Evolutionary conservation across 2,888 invertebrate species (phyloP).

Genomic region (Digitonthophagus gazella): DNA sequence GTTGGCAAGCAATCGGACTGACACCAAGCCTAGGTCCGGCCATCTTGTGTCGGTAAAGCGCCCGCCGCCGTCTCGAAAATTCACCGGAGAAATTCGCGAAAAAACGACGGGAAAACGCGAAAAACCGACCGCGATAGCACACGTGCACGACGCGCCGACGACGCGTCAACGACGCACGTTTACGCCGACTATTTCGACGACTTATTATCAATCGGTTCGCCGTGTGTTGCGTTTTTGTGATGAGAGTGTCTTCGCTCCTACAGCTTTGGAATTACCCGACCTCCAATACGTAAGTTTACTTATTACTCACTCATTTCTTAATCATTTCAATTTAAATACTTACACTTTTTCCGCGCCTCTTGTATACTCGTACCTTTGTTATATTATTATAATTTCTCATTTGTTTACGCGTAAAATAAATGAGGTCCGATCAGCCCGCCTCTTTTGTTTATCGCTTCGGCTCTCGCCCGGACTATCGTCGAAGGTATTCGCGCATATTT

Average conservation of each 20-base stretch:
- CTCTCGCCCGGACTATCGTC: background rate
- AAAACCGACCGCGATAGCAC: conserved; percentile 36
- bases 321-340: too few relatives aligned
- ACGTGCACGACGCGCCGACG: conserved; percentile 18
- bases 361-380: too few relatives aligned
- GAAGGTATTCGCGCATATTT: background rate
- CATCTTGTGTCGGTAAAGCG: conserved; percentile 51
- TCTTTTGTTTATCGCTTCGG: background rate
- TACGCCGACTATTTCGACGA: conserved; percentile 1
- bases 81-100: conserved; percentile 41
- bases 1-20: conserved; percentile 49
- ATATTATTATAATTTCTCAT: background rate
- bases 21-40: conserved; percentile 54
- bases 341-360: too few relatives aligned
- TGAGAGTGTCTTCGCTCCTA: conserved; percentile 35
- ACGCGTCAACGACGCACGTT: conserved; percentile 1
- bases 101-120: conserved; percentile 34
- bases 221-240: conserved; percentile 46
- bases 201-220: conserved; percentile 32
- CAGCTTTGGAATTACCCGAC: background rate
- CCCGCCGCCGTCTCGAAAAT: conserved; percentile 44
- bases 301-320: background rate
- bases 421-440: background rate
- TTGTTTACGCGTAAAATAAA: background rate
- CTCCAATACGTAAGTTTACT: background rate